These are phyloP conservation scores for Drosophila mimetica DNA, from an alignment of 2,888 invertebrate genomes.

Conservation along the genomic window DNA sequence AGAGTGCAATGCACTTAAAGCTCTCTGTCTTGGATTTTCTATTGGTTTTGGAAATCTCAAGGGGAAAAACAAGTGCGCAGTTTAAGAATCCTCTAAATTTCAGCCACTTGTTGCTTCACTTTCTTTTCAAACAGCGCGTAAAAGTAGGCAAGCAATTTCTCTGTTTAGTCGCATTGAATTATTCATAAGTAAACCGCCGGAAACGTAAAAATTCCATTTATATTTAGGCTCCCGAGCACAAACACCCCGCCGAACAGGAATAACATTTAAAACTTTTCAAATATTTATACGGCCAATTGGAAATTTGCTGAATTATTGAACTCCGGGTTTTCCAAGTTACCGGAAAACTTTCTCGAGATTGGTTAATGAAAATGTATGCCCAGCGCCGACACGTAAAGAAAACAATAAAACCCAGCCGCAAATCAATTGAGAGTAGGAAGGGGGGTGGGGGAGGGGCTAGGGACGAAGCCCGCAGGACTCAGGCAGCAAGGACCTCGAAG, in stretches of 20 bases:
- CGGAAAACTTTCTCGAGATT: slow-evolving; percentile 40
- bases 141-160: slow-evolving; percentile 14
- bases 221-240: slow-evolving; percentile 41
- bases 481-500: slow-evolving; percentile 11
- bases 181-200: slow-evolving; percentile 57
- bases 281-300: slow-evolving; percentile 66
- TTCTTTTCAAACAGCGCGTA: slow-evolving; percentile 19
- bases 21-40: slow-evolving; percentile 6
- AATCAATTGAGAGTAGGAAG: slow-evolving; percentile 36
- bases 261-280: slow-evolving; percentile 52
- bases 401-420: slow-evolving; percentile 40
- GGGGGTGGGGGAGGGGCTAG: not conserved
- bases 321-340: not conserved
- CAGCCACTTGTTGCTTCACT: slow-evolving; percentile 62
- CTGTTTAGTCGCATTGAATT: slow-evolving; percentile 9
- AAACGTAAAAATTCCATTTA: slow-evolving; percentile 55
- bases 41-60: slow-evolving; percentile 10
- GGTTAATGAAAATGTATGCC: slow-evolving; percentile 65
- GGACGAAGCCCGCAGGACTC: not conserved
- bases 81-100: not conserved
- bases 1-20: slow-evolving; percentile 34
- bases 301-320: slow-evolving; percentile 73
- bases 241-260: slow-evolving; percentile 19
- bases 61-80: not conserved
- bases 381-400: slow-evolving; percentile 36